These are phyloP conservation scores for Cuculus canorus DNA, from an alignment of 2,797 vertebrate species.

Conservation along the genomic window DNA sequence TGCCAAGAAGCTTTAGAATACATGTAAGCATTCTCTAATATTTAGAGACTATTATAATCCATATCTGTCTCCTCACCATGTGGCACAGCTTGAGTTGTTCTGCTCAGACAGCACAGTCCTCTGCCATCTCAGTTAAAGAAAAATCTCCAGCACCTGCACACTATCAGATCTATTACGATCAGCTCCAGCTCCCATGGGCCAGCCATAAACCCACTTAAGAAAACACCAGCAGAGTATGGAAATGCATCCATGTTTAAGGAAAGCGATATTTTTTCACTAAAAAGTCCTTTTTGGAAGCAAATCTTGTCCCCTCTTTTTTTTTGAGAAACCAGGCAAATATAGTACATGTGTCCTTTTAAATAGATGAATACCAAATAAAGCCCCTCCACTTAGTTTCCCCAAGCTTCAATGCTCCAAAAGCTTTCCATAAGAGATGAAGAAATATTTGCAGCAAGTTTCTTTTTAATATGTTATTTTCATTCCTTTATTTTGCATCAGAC, in stretches of 20 bases:
- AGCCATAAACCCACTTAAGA: neutral
- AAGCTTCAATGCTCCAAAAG: neutral
- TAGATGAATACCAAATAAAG: neutral
- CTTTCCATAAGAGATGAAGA: neutral
- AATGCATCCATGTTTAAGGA: neutral
- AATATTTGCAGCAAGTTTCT: neutral
- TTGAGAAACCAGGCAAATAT: neutral
- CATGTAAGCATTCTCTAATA: neutral
- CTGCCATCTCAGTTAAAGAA: neutral
- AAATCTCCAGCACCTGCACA: neutral
- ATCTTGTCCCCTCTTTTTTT: neutral
- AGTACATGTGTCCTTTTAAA: neutral
- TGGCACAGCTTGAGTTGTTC: neutral
- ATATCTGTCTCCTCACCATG: neutral
- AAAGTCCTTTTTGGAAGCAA: neutral
- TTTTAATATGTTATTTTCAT: neutral
- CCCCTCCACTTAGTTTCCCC: neutral
- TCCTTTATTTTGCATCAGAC: neutral
- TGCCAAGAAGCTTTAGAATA: neutral
- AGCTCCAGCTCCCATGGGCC: neutral
- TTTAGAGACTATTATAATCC: neutral
- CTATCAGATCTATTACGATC: neutral
- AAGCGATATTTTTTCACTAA: neutral
- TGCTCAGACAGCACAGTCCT: neutral
- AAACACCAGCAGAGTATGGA: neutral